phyloP scores from a whole-genome alignment of 2,113 vertebrate genomes.

The Tretioscincus oriximinensis region DNA sequence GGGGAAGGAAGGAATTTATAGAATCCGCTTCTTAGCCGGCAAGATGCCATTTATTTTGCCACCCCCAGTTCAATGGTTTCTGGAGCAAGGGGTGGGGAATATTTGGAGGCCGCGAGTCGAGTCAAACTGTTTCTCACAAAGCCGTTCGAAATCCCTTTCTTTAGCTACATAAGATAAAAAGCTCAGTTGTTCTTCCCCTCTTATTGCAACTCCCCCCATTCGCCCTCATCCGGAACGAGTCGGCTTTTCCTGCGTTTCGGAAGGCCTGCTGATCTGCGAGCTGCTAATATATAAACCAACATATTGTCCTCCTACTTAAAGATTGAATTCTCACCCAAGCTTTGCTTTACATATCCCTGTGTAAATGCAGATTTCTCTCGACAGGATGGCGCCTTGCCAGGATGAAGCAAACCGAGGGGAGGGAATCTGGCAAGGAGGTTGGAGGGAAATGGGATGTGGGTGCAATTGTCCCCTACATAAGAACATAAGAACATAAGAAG shows the following conservation, averaged over 20 bases:
- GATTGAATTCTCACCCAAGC: background rate
- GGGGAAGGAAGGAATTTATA: conserved; percentile 15
- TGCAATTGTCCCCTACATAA: too few species aligned
- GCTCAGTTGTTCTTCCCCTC: background rate
- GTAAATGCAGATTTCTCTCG: conserved; percentile 14
- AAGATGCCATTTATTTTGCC: background rate
- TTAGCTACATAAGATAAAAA: background rate
- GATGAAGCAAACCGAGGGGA: background rate
- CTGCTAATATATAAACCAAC: background rate
- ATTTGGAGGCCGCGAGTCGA: background rate
- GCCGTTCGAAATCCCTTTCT: background rate
- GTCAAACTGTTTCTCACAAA: background rate
- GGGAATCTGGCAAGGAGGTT: background rate
- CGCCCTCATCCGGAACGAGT: background rate
- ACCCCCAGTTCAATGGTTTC: background rate
- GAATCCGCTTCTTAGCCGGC: background rate
- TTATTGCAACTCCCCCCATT: background rate
- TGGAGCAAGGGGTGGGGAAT: background rate
- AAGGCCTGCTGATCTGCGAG: background rate
- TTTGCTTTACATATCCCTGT: conserved; percentile 17
- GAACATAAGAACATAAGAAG: too few species aligned
- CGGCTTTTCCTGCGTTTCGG: background rate
- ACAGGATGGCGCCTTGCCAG: background rate
- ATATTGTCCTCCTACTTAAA: conserved; percentile 16
- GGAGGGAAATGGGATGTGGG: background rate